Evolutionary conservation across 2,113 vertebrate genomes (phyloP).

Genomic region (Carassius carassius): DNA sequence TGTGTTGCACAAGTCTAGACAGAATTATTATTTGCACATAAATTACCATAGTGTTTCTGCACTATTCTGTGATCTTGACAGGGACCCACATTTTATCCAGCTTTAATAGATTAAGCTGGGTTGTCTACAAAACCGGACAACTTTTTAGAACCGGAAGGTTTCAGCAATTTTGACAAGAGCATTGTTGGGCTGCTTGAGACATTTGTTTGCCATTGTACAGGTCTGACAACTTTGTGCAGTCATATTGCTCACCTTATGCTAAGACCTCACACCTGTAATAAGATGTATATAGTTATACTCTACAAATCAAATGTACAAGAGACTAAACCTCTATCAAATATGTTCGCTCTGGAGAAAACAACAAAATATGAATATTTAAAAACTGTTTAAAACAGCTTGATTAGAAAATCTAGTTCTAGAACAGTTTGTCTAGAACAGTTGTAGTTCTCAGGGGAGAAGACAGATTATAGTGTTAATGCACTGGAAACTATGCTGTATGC

Average conservation of each 20-base stretch:
- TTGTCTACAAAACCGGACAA: neutral
- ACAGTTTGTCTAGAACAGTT: slow-evolving; percentile 23
- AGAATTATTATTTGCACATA: slow-evolving; percentile 40
- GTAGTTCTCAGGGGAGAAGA: slow-evolving; percentile 54
- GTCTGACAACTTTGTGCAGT: neutral
- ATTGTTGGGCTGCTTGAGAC: neutral
- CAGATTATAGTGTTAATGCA: slow-evolving; percentile 21
- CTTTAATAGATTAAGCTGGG: neutral
- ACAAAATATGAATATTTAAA: slow-evolving; percentile 14
- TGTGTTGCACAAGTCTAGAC: slow-evolving; percentile 18
- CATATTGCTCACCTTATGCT: neutral
- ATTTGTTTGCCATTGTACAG: neutral
- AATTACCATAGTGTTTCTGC: neutral
- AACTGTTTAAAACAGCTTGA: slow-evolving; percentile 14
- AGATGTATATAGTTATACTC: neutral
- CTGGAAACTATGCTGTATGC: slow-evolving; percentile 35
- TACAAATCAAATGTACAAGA: neutral
- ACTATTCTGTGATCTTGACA: neutral
- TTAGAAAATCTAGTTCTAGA: slow-evolving; percentile 33
- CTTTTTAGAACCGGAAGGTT: neutral
- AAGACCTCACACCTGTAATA: slow-evolving; percentile 12
- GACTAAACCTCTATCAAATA: neutral
- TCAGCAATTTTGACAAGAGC: neutral
- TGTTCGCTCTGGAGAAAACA: neutral
- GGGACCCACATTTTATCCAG: neutral